Base-by-base conservation (phyloP, 2,888 invertebrate species). In the Aphidius colemani region DNA sequence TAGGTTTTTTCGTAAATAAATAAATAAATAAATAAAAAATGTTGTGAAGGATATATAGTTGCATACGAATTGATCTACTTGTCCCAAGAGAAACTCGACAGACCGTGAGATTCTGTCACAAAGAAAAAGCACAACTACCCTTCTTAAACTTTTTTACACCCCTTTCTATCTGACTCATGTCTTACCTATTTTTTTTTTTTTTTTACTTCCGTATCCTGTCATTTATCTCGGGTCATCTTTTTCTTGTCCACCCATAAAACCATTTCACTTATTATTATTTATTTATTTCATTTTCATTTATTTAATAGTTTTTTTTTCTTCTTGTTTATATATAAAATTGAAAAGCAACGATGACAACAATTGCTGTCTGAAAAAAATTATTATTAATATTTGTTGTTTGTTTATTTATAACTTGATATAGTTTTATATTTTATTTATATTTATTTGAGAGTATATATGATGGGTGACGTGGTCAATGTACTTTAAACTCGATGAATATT, bases 401-500 rank as follows among this genome's bases (percentile, higher is more conserved):
- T 2, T 18, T 50, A 50, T 50, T 18, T 50, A 18, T 50, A 49
- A 49, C 13, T 8, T 13, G 13, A 13, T 18, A 11, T 30, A 30
- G 7, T 13, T 48, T 48, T 48, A 48, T 48, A 18, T 18, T 18
- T 48, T 10, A 6, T 48, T 13, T 13, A 48, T 13, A 48, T 13
- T 13, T 48, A 48, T 48, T 7, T 48, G 48, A 13, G 30, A 30
- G 30, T 30, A 30, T 30, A 30, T 30, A 30, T 39, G 40, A 10
- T 57, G 57, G 39, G 39, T 57, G 57, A 57, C 46, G 11, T 39
- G 57, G 39, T 39, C 53, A 57, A 39, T 7, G 48, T 11, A 40
- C 57, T 57, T 46, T 57, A 48, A 57, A 40, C 46, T 57, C 48
- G 7, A 39, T 57, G 57, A 57, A 57, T 57, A 57, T 57, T 57